Base-by-base conservation (phyloP, 2,888 invertebrate species). In the Andrena camellia region DNA sequence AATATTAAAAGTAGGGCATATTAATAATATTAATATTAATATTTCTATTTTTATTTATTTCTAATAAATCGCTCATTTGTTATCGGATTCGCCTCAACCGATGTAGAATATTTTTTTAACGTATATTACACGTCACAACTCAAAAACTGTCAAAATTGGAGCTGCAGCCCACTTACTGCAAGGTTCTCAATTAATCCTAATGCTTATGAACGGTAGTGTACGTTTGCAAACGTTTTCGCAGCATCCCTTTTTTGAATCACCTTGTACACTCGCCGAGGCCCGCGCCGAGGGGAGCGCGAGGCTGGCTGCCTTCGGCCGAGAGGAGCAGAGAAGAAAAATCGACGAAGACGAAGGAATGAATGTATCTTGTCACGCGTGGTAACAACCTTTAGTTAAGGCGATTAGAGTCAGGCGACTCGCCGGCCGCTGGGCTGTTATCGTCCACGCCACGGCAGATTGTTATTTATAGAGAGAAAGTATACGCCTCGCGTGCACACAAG, bases 401-500 rank as follows among this genome's bases (percentile, higher is more conserved):
- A 88, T 88, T 88, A 88, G 81, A 82, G 83, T 83, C 83, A 84
- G 82, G 71, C 83, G 87, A 87, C 80, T 85, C 81, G 66, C 63
- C 81, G 71, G 76, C 79, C 81, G 78, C 66, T 79, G 68, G n/a
- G n/a, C 77, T 81, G 85, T 88, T 88, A 88, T 88, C 87, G 78
- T 73, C 23, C 78, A 71, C 67, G 72, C 75, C 78, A 75, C 63
- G 76, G 78, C 76, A 83, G 81, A 86, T 81, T 81, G 89, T 89
- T 90, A 90, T 90, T 90, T 90, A 91, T 90, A 90, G 91, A 91
- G 90, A 87, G 91, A 91, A 90, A 91, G 90, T 75, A 74, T 59
- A 62, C 20, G 57, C 26, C 57, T 57, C 63, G 52, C 20, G 35
- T 57, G 52, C 69, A 8, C 33, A 35, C 54, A 68, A 50, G 60